Evolutionary conservation across 2,113 vertebrate species (phyloP).

Genomic region (Lanius collurio): DNA sequence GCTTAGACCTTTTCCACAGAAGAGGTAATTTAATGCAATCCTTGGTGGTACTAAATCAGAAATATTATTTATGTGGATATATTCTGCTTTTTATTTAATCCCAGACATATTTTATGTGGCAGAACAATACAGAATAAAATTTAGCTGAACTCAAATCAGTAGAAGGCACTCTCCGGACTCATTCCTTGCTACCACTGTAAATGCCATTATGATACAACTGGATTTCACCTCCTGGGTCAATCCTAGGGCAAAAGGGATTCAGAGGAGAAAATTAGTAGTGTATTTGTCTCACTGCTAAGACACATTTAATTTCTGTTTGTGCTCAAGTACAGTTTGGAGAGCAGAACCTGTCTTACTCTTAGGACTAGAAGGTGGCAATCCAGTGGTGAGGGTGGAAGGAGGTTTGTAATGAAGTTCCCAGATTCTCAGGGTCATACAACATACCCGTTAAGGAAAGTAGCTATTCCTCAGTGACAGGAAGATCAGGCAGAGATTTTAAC

Average conservation of each 20-base stretch:
- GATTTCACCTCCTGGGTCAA: neutral
- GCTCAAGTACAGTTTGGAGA: neutral
- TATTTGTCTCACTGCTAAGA: neutral
- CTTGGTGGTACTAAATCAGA: neutral
- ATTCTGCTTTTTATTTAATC: neutral
- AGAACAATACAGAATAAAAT: neutral
- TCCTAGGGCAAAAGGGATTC: neutral
- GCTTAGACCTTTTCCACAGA: neutral
- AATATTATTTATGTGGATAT: neutral
- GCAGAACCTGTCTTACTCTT: neutral
- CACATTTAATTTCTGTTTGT: neutral
- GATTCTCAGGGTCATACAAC: neutral
- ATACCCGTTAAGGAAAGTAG: neutral
- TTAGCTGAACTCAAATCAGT: neutral
- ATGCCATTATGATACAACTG: neutral
- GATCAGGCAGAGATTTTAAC: neutral
- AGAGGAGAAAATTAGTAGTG: neutral
- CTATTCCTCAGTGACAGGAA: neutral
- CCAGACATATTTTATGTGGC: neutral
- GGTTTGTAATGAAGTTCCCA: neutral
- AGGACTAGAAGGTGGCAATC: fast-evolving
- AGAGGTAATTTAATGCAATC: neutral
- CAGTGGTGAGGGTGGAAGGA: neutral
- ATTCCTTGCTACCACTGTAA: neutral
- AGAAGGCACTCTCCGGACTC: neutral